These are phyloP conservation scores for Triops cancriformis DNA, from an alignment of 1,140 invertebrate genomes.

Conservation along the genomic window DNA sequence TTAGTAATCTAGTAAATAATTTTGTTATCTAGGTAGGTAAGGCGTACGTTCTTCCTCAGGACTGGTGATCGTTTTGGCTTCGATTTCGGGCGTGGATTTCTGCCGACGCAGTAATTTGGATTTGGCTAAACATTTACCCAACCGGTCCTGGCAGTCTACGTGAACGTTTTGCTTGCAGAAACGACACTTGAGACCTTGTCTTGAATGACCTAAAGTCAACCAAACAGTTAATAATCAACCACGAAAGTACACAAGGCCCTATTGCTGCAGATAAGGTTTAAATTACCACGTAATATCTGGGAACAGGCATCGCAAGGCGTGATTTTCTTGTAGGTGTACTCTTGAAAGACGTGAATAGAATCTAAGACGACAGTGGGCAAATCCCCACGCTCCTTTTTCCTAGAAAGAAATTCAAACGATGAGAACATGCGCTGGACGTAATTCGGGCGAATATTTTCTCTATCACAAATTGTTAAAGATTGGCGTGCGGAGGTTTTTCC, in stretches of 20 bases:
- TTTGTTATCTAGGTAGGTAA: no score
- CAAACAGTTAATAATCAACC: background rate
- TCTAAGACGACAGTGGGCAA: background rate
- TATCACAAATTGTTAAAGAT: no score
- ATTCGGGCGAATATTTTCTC: no score
- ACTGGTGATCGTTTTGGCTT: constrained; percentile 38
- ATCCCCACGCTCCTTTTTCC: background rate
- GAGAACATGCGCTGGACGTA: no score
- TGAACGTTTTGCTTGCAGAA: constrained; percentile 87
- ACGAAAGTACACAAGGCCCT: background rate
- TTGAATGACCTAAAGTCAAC: constrained; percentile 63
- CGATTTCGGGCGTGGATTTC: constrained; percentile 61
- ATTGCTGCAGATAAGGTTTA: background rate
- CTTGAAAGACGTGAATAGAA: constrained; percentile 66
- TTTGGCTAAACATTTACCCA: constrained; percentile 70
- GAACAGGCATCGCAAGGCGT: constrained; percentile 89
- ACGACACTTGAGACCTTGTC: constrained; percentile 81
- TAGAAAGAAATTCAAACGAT: background rate
- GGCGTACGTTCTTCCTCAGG: constrained; percentile 38
- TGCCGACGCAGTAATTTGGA: constrained; percentile 71
- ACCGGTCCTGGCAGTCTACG: constrained; percentile 73
- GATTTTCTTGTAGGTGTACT: constrained; percentile 92
- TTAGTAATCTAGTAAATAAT: background rate
- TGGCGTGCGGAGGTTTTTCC: no score
- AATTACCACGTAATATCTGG: constrained; percentile 72